Base-by-base conservation (phyloP, 53 echinoderm and acorn worm species). In the Zoroaster sp. region DNA sequence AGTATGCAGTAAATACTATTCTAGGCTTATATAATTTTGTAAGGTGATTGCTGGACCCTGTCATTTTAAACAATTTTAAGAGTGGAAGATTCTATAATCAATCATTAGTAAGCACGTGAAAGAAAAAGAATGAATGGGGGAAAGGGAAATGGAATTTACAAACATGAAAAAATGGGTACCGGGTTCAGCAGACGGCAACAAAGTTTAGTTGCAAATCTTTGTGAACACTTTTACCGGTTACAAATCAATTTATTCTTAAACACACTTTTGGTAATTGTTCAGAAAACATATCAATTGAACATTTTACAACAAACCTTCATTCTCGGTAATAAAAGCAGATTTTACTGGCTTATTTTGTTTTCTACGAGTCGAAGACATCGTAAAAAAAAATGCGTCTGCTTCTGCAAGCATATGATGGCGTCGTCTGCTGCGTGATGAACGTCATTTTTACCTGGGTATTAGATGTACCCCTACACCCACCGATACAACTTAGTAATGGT, bases 351-450 rank as follows among this genome's bases (percentile, higher is more conserved):
- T 95, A 89, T 88, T 87, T 89, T 97, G 95, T 69, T 97, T 97
- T 87, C 97, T 94, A 81, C 90, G 93, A 41, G 75, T 90, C 12
- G 97, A 95, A 83, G 97, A 93, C 97, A 97, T 97, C 41, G 70
- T 94, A 44, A 67, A 85, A 73, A n/a, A 79, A 75, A 91, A 81
- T 91, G 83, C 94, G 93, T 93, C 93, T 93, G 93, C 93, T 89
- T 70, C 87, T 44, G 89, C 51, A 74, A 49, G 70, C 36, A 25
- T 86, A 71, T 88, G 75, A 81, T 65, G 70, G 88, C 91, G 96
- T 96, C 96, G 96, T 96, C 96, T 95, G 94, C 96, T 96, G 89
- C 68, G 63, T 94, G 92, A 87, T 75, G 88, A 87, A 66, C 88
- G 74, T 73, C 87, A 59, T 59, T 87, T 59, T 87, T 75, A 88